Conservation (phyloP, 2,797 vertebrate genomes). For the Leptodactylus fallax region DNA sequence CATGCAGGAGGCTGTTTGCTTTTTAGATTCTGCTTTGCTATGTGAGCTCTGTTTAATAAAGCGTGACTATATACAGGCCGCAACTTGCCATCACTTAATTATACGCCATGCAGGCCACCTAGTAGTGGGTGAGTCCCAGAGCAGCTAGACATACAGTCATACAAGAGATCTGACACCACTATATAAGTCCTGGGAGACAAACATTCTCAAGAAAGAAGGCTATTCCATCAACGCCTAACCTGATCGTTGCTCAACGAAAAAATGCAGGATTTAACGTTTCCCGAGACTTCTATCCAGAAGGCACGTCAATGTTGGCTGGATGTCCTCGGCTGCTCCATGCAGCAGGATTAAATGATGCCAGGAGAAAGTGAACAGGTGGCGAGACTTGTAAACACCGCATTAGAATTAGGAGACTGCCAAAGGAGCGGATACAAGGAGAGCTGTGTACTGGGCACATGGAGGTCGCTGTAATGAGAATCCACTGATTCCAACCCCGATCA, state of each 20-base stretch:
- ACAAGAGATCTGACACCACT: conserved; percentile 1
- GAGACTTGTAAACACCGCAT: conserved; percentile 33
- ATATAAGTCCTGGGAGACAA: background rate
- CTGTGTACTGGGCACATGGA: background rate
- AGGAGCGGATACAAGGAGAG: conserved; percentile 1
- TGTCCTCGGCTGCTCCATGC: conserved; percentile 4
- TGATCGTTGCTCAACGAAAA: background rate
- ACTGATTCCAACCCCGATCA: background rate
- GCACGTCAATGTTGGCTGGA: background rate
- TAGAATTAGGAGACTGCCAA: conserved; percentile 20
- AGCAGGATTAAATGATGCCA: conserved; percentile 25
- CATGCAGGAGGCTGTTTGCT: conserved; percentile 47
- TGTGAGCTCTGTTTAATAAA: conserved; percentile 57
- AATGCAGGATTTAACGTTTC: background rate
- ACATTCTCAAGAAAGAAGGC: background rate
- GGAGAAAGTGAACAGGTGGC: conserved; percentile 42
- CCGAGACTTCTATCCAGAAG: background rate
- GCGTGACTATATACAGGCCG: conserved; percentile 51
- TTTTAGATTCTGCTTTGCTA: conserved; percentile 45
- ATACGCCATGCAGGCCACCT: conserved; percentile 11
- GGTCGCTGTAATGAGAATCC: no score
- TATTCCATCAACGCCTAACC: background rate
- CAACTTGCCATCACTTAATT: conserved; percentile 47
- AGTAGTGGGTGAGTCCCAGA: background rate
- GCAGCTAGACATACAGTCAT: conserved; percentile 16